Conservation (phyloP, 2,888 invertebrate species). For the Dryomyza anilis region DNA sequence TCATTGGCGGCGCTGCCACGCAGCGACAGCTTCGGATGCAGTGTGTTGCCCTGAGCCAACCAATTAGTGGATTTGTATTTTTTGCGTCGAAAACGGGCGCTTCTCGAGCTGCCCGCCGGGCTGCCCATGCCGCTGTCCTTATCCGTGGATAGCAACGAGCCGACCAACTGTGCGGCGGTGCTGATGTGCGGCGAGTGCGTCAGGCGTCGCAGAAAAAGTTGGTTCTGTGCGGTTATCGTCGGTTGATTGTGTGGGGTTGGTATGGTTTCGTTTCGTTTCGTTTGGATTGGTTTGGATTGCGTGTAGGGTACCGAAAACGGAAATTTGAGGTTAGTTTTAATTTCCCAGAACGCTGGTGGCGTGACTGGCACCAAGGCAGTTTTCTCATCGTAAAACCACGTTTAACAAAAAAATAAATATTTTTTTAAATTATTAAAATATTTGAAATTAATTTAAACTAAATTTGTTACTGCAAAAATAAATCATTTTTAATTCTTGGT, state of each 20-base stretch:
- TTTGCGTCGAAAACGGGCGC: constrained; percentile 54
- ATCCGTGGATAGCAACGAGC: constrained; percentile 52
- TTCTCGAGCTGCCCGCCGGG: constrained; percentile 57
- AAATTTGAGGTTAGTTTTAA: neutral
- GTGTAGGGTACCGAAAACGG: no score
- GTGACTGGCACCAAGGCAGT: no score
- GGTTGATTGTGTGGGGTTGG: no score
- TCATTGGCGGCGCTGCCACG: constrained; percentile 54
- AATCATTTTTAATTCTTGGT: no score
- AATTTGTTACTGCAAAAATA: no score
- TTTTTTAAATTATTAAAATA: neutral
- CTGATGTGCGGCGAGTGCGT: constrained; percentile 29
- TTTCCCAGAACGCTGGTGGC: no score
- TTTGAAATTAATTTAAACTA: no score
- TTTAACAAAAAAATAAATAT: neutral
- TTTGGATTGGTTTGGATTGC: no score
- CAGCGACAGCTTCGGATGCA: constrained; percentile 53
- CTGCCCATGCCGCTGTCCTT: constrained; percentile 61
- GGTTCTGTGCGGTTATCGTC: no score
- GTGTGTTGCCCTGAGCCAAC: constrained; percentile 51
- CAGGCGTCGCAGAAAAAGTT: constrained; percentile 23
- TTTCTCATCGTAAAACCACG: neutral
- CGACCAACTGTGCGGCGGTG: constrained; percentile 35
- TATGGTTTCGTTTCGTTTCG: no score
- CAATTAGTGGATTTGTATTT: constrained; percentile 48